Evolutionary conservation across 2,888 invertebrate genomes (phyloP), one percentile per base, ranked within the genome.

Genomic region (Horisme vitalbata): DNA sequence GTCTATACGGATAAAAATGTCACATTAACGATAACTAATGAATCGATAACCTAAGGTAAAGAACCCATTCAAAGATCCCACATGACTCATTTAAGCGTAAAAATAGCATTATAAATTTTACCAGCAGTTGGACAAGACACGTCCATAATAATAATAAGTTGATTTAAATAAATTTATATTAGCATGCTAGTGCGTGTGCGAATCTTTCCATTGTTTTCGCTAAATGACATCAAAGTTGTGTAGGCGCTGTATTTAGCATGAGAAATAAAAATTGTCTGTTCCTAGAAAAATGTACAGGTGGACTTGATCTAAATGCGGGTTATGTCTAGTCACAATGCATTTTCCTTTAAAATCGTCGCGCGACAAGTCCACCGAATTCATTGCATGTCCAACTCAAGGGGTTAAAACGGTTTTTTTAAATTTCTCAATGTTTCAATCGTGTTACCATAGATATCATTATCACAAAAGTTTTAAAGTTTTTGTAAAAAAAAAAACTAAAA

Each of bases 211-310:
- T 89, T 89, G 89, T 88, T 82, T 87, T 84, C 81, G 84, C 87
- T 88, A 89, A 88, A 88, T 83, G 87, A 87, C 88, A 83, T 88
- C 88, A 87, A 88, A 88, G 86, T 83, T 83, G 81, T 79, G 73
- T 75, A 80, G 82, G 78, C 78, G 70, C 71, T 65, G 75, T 79
- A 79, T 79, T 81, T 76, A 82, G 82, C 75, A 85, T 81, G 81
- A 71, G 80, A 84, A 85, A 75, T 79, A 78, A 83, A 81, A 79
- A 65, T 74, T 63, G 55, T 59, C 59, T 59, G 57, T 86, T 85
- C 84, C 74, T 56, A 78, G 86, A 84, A 85, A 71, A 57, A 66
- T 63, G 65, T 63, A 67, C 72, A 70, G 71, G 68, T 74, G 75
- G 63, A 70, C 46, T 56, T 45, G 55, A 45, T 53, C 53, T 30